Evolutionary conservation across 2,797 vertebrate genomes (phyloP).

Genomic region (Crypturellus tataupa): DNA sequence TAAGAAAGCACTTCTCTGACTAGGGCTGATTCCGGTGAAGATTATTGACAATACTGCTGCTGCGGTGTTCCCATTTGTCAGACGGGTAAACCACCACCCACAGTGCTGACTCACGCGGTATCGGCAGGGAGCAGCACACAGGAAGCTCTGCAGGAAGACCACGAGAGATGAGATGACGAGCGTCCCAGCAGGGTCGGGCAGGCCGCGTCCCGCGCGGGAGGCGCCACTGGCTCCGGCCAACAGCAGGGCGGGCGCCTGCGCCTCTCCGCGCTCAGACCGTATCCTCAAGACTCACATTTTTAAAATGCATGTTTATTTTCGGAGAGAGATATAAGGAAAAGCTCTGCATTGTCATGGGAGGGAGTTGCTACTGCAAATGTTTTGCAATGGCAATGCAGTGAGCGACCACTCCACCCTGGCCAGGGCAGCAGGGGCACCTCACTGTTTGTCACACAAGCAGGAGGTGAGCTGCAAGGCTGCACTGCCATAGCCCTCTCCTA

Average conservation of each 20-base stretch:
- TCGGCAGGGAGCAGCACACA: conserved; percentile 40
- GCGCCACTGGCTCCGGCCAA: background rate
- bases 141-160: conserved; percentile 59
- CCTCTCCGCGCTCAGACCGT: background rate
- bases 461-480: background rate
- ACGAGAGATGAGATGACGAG: conserved; percentile 40
- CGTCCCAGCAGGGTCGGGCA: conserved; percentile 19
- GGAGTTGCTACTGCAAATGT: background rate
- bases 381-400: background rate
- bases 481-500: background rate
- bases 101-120: conserved; percentile 52
- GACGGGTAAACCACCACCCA: conserved; percentile 21
- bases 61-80: background rate
- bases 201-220: conserved; percentile 8
- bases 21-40: background rate
- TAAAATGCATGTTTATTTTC: background rate
- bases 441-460: conserved; percentile 40
- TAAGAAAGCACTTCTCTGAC: background rate
- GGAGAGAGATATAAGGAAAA: background rate
- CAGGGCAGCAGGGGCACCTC: background rate
- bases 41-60: background rate
- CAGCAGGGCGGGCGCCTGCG: background rate
- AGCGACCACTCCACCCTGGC: background rate
- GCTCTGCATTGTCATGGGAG: background rate
- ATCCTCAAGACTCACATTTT: background rate